A percentile compares a stretch with the other conserved stretches of the same genome.
Evolutionary conservation across 2,888 invertebrate genomes (phyloP).

Genomic region (Scrobipalpa atriplicella): DNA sequence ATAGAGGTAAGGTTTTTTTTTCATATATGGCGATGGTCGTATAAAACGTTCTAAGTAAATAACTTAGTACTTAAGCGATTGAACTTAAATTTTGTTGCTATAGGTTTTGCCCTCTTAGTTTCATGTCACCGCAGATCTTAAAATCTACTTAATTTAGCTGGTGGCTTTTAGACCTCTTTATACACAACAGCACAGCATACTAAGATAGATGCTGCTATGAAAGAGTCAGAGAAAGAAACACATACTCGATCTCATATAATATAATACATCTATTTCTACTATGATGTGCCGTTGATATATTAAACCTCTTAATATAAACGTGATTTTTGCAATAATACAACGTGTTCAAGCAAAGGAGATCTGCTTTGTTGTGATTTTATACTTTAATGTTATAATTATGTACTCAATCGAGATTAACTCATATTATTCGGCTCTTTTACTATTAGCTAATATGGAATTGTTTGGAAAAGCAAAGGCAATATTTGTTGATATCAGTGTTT

Average conservation of each 20-base stretch:
- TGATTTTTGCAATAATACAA: constrained; percentile 29
- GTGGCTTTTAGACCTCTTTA: not conserved
- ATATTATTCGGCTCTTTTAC: constrained; percentile 59
- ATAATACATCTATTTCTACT: not conserved
- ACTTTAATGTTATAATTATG: constrained; percentile 57
- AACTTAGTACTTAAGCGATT: constrained; percentile 72
- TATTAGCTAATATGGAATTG: constrained; percentile 53
- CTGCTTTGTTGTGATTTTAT: constrained; percentile 75
- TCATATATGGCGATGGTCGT: constrained; percentile 79
- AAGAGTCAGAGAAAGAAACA: not conserved
- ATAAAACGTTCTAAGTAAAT: constrained; percentile 60
- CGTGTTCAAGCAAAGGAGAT: constrained; percentile 61
- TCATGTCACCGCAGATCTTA: not conserved
- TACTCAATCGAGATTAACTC: constrained; percentile 79
- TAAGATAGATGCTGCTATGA: not conserved
- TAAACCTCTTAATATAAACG: not conserved
- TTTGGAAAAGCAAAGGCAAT: constrained; percentile 55
- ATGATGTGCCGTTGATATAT: not conserved
- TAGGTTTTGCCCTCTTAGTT: constrained; percentile 23
- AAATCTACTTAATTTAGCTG: not conserved
- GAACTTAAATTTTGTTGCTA: constrained; percentile 59
- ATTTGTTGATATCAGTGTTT: constrained; percentile 56
- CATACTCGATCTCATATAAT: no score
- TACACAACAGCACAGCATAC: not conserved
- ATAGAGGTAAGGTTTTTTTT: constrained; percentile 73